Evolutionary conservation across 2,888 invertebrate species (phyloP), one percentile per base, ranked within the genome.

Genomic region (Zygogramma bicolorata): DNA sequence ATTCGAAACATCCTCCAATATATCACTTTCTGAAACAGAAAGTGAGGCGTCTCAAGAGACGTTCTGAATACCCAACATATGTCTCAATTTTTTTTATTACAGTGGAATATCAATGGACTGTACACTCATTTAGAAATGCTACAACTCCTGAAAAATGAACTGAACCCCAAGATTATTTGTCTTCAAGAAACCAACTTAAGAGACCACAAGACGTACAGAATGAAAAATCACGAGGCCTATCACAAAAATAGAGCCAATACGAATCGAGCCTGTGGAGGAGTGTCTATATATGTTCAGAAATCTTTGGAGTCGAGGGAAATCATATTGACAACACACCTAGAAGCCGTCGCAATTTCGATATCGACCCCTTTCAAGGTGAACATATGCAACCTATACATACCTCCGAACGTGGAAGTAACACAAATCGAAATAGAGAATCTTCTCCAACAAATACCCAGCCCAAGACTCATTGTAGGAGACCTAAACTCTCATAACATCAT

Each of bases 41-140:
- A 59, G 29, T 25, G 29, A 59, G 8, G 7, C 2, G 3, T 59
- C 59, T 2, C 59, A 29, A 59, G 29, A 59, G 2, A 31, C 15
- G 3, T 13, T 13, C 13, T 40, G 3, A 13, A 31, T 4, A 31
- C 7, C 31, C 7, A 4, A 4, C 31, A 31, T 31, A 6, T 6
- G 4, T 13, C 3, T 40, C 5, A 8, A 0, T n/a, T 15, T 29
- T 27, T 25, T 8, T 1, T 63, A 25, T 27, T 46, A 13, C 63
- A 63, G 15, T 63, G 63, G 63, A 63, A 63, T 42, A 46, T 63
- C 1, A 63, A 63, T 63, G 63, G 49, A 29, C 22, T 46, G 13
- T 46, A n/a, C 18, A 3, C 25, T 29, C 63, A 63, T 46, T 8
- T 46, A 7, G 63, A 46, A 27, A 63, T 63, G 63, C 29, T 63